Evolutionary conservation across 2,797 vertebrate species (phyloP).

Genomic region (Lagorchestes hirsutus): DNA sequence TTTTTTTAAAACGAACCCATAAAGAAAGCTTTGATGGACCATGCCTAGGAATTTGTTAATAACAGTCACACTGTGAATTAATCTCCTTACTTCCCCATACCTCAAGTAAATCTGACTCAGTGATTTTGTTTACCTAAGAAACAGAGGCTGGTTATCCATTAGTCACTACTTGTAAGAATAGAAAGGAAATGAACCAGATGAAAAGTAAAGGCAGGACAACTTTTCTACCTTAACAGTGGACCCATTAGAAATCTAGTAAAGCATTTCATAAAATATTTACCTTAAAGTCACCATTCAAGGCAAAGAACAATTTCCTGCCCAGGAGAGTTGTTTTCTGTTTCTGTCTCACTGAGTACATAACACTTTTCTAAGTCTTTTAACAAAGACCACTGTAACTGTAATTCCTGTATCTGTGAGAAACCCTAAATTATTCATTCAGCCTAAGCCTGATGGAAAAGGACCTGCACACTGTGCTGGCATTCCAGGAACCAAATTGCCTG

Average conservation of each 20-base stretch:
- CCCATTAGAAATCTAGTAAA: conserved; percentile 28
- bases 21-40: conserved; percentile 32
- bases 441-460: conserved; percentile 45
- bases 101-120: conserved; percentile 56
- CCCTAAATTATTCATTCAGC: conserved; percentile 47
- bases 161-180: conserved; percentile 1
- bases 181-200: conserved; percentile 11
- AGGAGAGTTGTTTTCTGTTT: background rate
- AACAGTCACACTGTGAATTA: background rate
- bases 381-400: conserved; percentile 41
- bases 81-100: conserved; percentile 22
- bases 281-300: background rate
- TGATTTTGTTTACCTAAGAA: conserved; percentile 60
- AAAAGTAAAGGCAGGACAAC: conserved; percentile 29
- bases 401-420: conserved; percentile 59
- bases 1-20: background rate
- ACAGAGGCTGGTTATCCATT: background rate
- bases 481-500: conserved; percentile 4
- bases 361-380: conserved; percentile 33
- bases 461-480: background rate
- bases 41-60: conserved; percentile 39
- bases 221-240: conserved; percentile 5
- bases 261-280: conserved; percentile 29
- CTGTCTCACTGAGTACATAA: background rate
- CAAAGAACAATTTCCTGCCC: background rate